Percentiles rank a stretch among this genome's conserved stretches.
These are phyloP conservation scores for Burhinus bistriatus DNA, from an alignment of 2,113 vertebrate genomes.

Conservation along the genomic window DNA sequence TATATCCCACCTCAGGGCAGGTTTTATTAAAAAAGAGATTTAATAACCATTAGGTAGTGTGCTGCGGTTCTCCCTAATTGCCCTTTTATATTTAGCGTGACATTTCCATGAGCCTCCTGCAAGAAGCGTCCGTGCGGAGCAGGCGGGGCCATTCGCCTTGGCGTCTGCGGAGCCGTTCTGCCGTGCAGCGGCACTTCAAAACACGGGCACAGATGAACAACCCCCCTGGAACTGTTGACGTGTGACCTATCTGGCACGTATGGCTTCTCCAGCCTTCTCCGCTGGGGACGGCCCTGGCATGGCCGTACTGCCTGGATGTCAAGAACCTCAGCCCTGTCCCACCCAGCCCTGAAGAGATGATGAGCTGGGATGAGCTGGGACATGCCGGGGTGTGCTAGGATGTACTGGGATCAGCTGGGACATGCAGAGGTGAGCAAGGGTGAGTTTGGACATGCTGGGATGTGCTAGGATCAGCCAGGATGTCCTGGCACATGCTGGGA, in stretches of 20 bases:
- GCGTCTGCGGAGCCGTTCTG: rapidly evolving
- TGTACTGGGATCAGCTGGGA: not conserved
- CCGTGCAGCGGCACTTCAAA: not conserved
- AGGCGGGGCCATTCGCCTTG: rapidly evolving
- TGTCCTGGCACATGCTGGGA: not conserved
- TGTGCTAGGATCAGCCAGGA: no score
- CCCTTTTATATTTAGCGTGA: not conserved
- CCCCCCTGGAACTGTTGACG: not conserved
- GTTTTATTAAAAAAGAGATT: not conserved
- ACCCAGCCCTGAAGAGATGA: not conserved
- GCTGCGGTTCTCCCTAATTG: not conserved
- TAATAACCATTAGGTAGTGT: not conserved
- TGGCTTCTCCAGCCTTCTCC: not conserved
- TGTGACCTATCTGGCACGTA: rapidly evolving
- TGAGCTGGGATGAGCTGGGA: not conserved
- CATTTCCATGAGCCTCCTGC: not conserved
- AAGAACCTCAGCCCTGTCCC: not conserved
- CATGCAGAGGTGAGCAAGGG: not conserved
- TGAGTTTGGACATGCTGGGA: not conserved
- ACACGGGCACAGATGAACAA: not conserved
- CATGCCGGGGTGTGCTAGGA: not conserved
- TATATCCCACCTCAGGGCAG: not conserved
- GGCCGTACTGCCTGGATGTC: not conserved
- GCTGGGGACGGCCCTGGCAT: not conserved
- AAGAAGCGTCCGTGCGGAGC: rapidly evolving